These are phyloP conservation scores for Trichoplusia ni DNA, from an alignment of 1,140 invertebrate genomes.

Conservation along the genomic window DNA sequence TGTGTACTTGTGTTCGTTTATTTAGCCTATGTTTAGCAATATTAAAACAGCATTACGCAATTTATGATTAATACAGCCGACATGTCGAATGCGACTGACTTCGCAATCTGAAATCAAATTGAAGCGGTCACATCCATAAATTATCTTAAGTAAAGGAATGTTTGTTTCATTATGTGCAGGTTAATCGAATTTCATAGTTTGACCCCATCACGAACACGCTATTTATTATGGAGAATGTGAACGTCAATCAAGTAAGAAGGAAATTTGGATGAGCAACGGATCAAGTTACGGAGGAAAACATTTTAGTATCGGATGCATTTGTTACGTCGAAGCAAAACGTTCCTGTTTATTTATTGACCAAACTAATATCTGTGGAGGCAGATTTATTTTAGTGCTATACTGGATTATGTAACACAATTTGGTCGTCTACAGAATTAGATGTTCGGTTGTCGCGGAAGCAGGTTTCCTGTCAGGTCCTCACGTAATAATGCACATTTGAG, in stretches of 20 bases:
- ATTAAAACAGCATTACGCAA: constrained; percentile 4
- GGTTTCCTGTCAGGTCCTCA: constrained; percentile 37
- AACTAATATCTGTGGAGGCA: constrained; percentile 12
- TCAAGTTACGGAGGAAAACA: constrained; percentile 43
- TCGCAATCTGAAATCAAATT: constrained; percentile 26
- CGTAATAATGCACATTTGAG: constrained; percentile 24
- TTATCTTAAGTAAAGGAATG: constrained; percentile 41
- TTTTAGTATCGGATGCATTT: constrained; percentile 36
- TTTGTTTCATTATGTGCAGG: constrained; percentile 40
- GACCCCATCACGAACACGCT: constrained; percentile 43
- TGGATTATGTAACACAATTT: constrained; percentile 20
- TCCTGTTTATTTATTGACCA: constrained; percentile 33
- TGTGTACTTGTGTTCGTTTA: neutral
- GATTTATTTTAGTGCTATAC: constrained; percentile 25
- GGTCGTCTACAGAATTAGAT: constrained; percentile 23
- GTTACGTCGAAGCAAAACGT: constrained; percentile 13
- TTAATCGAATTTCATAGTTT: constrained; percentile 59
- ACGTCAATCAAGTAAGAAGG: constrained; percentile 54
- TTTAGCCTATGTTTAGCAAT: constrained; percentile 1
- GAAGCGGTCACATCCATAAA: constrained; percentile 36
- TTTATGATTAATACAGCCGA: constrained; percentile 22
- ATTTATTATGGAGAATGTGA: constrained; percentile 52
- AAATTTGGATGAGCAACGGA: constrained; percentile 39
- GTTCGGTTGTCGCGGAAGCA: constrained; percentile 28
- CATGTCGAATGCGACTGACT: constrained; percentile 13